Conservation (phyloP, 2,113 vertebrate genomes). For the Geococcyx californianus region DNA sequence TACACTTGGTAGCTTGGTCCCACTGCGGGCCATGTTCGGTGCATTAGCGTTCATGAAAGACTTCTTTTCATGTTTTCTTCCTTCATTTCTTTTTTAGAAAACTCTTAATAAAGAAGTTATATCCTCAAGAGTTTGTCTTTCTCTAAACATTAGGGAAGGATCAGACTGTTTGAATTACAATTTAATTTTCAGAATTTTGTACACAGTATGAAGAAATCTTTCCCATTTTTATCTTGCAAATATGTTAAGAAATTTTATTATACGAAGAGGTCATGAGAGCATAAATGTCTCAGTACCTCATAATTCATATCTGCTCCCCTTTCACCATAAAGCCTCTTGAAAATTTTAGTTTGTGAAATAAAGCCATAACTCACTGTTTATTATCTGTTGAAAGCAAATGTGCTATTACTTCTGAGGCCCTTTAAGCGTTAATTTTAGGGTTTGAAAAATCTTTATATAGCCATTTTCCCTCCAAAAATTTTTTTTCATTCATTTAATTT, state of each 20-base stretch:
- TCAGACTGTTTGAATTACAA: not conserved
- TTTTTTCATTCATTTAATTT: not conserved
- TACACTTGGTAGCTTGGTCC: not conserved
- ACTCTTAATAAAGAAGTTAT: not conserved
- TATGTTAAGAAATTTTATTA: not conserved
- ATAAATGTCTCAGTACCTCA: not conserved
- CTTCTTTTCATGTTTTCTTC: not conserved
- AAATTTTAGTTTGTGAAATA: not conserved
- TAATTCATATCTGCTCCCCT: not conserved
- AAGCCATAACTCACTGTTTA: not conserved
- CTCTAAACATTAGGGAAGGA: not conserved
- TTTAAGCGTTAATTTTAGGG: not conserved
- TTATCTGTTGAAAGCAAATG: not conserved
- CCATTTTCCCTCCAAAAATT: not conserved
- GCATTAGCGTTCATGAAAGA: not conserved
- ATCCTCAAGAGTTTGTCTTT: not conserved
- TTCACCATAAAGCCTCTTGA: not conserved
- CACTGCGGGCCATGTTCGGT: rapidly evolving
- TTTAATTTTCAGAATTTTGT: not conserved
- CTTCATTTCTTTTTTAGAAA: not conserved
- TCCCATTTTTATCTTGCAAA: not conserved
- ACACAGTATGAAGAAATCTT: not conserved
- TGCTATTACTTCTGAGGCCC: not conserved
- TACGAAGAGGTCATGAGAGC: not conserved
- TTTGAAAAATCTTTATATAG: not conserved